phyloP scores from a whole-genome alignment of 2,888 invertebrate genomes.

The Antitype chi region DNA sequence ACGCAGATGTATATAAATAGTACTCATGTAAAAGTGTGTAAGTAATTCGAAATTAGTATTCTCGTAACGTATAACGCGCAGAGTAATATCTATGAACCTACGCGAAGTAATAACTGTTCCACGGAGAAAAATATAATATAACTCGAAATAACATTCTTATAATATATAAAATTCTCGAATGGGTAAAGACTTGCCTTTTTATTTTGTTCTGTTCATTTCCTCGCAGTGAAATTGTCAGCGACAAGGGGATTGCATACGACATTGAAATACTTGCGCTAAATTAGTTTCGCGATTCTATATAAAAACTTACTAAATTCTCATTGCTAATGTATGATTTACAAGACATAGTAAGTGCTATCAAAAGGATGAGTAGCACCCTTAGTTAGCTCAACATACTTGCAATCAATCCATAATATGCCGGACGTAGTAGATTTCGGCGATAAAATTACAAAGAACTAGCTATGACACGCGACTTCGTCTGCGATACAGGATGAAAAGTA shows the following conservation, averaged over 20 bases:
- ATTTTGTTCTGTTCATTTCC: slow-evolving; percentile 42
- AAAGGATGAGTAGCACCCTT: too few relatives aligned
- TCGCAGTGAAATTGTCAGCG: slow-evolving; percentile 44
- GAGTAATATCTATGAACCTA: slow-evolving; percentile 54
- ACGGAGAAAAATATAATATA: slow-evolving; percentile 53
- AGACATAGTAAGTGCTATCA: too few relatives aligned
- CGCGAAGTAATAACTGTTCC: slow-evolving; percentile 56
- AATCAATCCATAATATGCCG: too few relatives aligned
- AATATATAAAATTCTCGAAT: slow-evolving; percentile 37
- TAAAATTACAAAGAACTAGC: too few relatives aligned
- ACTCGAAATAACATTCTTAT: slow-evolving; percentile 45
- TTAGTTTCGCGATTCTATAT: background rate
- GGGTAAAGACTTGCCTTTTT: slow-evolving; percentile 44
- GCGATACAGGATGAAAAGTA: too few relatives aligned
- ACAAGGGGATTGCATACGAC: slow-evolving; percentile 14
- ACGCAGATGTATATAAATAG: background rate
- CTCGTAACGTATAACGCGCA: slow-evolving; percentile 39
- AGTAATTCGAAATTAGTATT: slow-evolving; percentile 57
- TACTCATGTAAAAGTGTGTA: slow-evolving; percentile 35
- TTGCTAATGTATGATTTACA: background rate
- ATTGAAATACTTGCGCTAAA: slow-evolving; percentile 13
- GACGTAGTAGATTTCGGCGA: too few relatives aligned
- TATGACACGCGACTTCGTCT: too few relatives aligned
- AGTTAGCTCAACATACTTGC: too few relatives aligned
- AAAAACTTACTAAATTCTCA: background rate